Evolutionary conservation across 2,888 invertebrate species (phyloP).

Genomic region (Odontomyia ornata): DNA sequence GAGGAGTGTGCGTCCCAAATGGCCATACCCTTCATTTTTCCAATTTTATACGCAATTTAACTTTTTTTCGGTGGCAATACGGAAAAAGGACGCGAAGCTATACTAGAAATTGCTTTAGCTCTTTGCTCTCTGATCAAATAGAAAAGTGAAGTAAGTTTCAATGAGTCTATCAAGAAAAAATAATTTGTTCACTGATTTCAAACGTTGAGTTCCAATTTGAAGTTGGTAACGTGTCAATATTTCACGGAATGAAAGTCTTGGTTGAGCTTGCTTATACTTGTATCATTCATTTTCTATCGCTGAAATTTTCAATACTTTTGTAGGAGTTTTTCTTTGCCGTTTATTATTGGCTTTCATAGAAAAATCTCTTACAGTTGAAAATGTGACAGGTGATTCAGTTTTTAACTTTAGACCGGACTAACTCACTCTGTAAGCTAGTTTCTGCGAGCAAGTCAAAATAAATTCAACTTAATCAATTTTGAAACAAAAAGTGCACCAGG

Average conservation of each 20-base stretch:
- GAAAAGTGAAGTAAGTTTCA: not conserved
- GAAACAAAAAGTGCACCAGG: too few relatives aligned
- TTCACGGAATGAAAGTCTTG: not conserved
- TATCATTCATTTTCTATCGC: not conserved
- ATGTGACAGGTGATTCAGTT: too few relatives aligned
- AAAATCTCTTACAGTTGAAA: too few relatives aligned
- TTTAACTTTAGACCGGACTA: too few relatives aligned
- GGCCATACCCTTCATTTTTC: conserved; percentile 49
- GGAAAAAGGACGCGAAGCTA: conserved; percentile 4
- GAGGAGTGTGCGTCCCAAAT: conserved; percentile 44
- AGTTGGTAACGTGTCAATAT: conserved; percentile 15
- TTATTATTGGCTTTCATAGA: too few relatives aligned
- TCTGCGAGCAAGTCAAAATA: too few relatives aligned
- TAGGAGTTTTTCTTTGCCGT: not conserved
- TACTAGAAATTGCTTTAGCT: conserved; percentile 14
- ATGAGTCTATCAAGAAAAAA: conserved; percentile 32
- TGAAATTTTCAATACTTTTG: not conserved
- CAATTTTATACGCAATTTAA: conserved; percentile 50
- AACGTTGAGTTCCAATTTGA: not conserved
- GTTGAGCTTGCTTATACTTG: not conserved
- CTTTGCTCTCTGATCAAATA: not conserved
- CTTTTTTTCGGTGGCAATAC: conserved; percentile 38
- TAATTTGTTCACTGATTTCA: not conserved
- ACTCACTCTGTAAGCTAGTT: too few relatives aligned
- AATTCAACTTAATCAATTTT: too few relatives aligned